Evolutionary conservation across 1,140 invertebrate species (phyloP), one percentile per base, ranked within the genome.

Genomic region (Cylas formicarius): DNA sequence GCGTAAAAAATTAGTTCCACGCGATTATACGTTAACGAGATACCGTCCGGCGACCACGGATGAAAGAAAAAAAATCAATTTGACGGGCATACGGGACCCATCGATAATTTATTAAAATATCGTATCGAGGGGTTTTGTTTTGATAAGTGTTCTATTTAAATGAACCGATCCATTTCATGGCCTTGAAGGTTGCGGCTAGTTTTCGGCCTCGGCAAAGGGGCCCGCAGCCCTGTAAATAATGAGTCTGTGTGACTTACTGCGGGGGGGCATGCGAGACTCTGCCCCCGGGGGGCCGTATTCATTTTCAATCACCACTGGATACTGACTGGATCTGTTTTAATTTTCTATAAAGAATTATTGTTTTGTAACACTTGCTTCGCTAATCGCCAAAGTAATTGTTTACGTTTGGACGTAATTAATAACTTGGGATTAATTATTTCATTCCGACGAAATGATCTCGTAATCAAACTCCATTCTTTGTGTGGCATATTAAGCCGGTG

Each of bases 231-330:
- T 44, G 57, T 62, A 61, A 62, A 62, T 61, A 62, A 62, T 62
- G 60, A 58, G 59, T 46, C 55, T 57, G 48, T 57, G 58, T 56
- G 60, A 62, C 60, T 61, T 60, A 53, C 61, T 47, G 50, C 61
- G 44, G 56, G 61, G 61, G 61, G 61, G 50, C 49, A 39, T 37
- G 49, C 46, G 51, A 48, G 53, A 44, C 46, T 55, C 44, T 48
- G 33, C 49, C 56, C 58, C 54, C 52, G 50, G 60, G 58, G 49
- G 61, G 61, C 56, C 60, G 60, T 61, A 63, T 63, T 63, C 61
- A 63, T 63, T 63, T 63, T 58, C 61, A 63, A 63, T 63, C 61
- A 63, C 61, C 61, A 62, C 61, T 63, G 61, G 61, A 63, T 63
- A 62, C 61, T 61, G 52, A 48, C 48, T 50, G 47, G 42, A 55